Conservation (phyloP, 2,888 invertebrate species). For the Sesia bembeciformis region DNA sequence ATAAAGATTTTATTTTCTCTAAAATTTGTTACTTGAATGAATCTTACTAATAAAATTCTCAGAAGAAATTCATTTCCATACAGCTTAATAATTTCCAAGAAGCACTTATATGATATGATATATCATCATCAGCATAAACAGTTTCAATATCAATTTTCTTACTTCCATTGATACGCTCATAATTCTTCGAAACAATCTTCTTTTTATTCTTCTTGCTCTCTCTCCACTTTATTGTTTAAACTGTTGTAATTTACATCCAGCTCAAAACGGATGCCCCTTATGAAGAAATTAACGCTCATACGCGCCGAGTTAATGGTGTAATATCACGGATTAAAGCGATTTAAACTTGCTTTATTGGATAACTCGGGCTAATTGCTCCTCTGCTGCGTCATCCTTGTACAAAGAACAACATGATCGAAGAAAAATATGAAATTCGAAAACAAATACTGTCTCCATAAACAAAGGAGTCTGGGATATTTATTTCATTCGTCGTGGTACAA, state of each 20-base stretch:
- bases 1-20: no score
- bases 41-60: no score
- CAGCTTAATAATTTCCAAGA: no score
- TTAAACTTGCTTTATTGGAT: conserved; percentile 44
- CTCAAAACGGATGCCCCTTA: conserved; percentile 38
- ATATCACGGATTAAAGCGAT: conserved; percentile 46
- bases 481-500: no score
- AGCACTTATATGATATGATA: no score
- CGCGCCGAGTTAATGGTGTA: conserved; percentile 40
- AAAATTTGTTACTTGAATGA: no score
- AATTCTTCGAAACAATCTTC: background rate
- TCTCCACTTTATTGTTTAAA: background rate
- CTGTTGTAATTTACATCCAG: background rate
- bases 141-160: no score
- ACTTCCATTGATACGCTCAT: background rate
- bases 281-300: conserved; percentile 43
- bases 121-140: no score
- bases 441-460: background rate
- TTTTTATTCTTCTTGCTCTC: background rate
- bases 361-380: conserved; percentile 39
- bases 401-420: background rate
- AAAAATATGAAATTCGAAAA: background rate
- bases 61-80: no score
- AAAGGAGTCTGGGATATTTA: no score
- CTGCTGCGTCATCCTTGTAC: conserved; percentile 15